phyloP scores from a whole-genome alignment of 53 echinoderm and acorn worm genomes.

The Henricia sp. region DNA sequence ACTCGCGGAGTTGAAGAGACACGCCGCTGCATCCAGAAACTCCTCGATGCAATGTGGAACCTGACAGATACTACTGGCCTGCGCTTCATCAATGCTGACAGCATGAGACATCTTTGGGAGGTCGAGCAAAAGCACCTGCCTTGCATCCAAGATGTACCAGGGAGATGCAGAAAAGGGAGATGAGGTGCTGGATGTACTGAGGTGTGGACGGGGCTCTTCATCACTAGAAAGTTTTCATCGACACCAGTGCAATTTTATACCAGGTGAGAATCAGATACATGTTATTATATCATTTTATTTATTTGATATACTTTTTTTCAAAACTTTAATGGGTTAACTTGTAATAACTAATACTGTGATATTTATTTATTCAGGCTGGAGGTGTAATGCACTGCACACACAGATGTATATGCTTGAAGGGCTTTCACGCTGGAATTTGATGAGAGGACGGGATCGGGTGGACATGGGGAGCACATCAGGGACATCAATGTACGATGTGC shows the following conservation, averaged over 20 bases:
- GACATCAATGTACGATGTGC: conserved; percentile 44
- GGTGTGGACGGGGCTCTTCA: conserved; percentile 66
- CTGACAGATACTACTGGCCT: background rate
- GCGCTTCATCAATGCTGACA: background rate
- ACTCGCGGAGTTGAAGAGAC: conserved; percentile 53
- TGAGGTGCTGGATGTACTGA: conserved; percentile 44
- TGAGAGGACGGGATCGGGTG: background rate
- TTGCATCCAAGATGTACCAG: conserved; percentile 37
- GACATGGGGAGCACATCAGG: background rate
- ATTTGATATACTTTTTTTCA: background rate
- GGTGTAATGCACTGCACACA: conserved; percentile 49
- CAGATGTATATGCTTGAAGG: conserved; percentile 69
- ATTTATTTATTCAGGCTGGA: conserved; percentile 41
- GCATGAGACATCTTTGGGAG: conserved; percentile 15
- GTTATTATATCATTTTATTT: too few species aligned
- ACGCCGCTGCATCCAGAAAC: background rate
- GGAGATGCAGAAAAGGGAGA: too few species aligned
- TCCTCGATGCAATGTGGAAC: conserved; percentile 18
- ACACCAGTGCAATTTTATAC: conserved; percentile 64
- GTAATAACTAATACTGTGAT: background rate
- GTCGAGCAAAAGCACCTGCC: conserved; percentile 2
- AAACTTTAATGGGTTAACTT: too few species aligned
- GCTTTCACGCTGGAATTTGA: conserved; percentile 40
- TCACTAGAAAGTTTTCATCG: conserved; percentile 71
- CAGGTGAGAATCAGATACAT: conserved; percentile 25